Percentiles rank a stretch among this genome's conserved stretches.
Evolutionary conservation across 2,797 vertebrate species (phyloP).

Genomic region (Austrolebias charrua): DNA sequence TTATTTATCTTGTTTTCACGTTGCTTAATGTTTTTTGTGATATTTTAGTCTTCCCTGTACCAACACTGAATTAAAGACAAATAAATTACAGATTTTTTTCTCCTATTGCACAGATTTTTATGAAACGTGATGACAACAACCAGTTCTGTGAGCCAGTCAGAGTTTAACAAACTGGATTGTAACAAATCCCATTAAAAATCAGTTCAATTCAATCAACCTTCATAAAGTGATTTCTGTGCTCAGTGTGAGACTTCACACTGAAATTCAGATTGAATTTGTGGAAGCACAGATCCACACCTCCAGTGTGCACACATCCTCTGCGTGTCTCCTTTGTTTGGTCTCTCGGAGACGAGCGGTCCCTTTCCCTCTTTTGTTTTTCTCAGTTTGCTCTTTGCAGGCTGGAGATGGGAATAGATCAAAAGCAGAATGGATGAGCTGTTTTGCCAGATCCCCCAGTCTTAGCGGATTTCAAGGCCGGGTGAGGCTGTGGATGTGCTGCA

Average conservation of each 20-base stretch:
- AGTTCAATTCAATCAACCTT: conserved; percentile 12
- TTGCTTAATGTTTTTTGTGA: neutral
- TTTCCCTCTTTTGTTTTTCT: conserved; percentile 75
- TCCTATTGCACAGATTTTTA: neutral
- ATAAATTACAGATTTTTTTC: conserved; percentile 4
- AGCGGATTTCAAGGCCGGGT: conserved; percentile 77
- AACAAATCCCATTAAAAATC: conserved; percentile 20
- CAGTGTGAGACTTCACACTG: conserved; percentile 34
- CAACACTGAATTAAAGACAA: neutral
- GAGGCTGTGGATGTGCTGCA: conserved; percentile 66
- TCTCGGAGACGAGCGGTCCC: conserved; percentile 72
- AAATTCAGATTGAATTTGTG: conserved; percentile 51
- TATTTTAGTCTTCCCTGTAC: neutral
- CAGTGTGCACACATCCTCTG: conserved; percentile 46
- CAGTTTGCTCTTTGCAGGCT: conserved; percentile 73
- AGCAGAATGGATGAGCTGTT: conserved; percentile 77
- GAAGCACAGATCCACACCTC: conserved; percentile 40
- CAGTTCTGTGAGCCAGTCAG: conserved; percentile 7
- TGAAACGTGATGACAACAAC: neutral
- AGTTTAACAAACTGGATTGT: conserved; percentile 9
- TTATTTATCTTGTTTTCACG: conserved; percentile 39
- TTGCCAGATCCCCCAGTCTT: conserved; percentile 77
- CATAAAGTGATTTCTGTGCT: conserved; percentile 22
- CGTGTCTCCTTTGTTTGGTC: conserved; percentile 67
- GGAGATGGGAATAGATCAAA: conserved; percentile 81